Conservation (phyloP, 1,140 invertebrate species). For the Euwallacea similis region DNA sequence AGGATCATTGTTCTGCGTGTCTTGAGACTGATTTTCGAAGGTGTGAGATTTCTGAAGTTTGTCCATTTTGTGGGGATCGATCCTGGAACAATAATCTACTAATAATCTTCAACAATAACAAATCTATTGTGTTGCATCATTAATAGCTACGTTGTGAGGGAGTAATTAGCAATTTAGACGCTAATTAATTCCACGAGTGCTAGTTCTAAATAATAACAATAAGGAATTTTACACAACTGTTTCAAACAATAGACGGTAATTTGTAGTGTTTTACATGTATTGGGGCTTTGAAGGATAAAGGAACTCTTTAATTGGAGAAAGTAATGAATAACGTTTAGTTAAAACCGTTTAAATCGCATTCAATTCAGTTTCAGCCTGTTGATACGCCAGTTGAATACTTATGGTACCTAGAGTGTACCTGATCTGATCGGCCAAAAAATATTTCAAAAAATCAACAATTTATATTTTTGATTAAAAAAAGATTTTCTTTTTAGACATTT, state of each 20-base stretch:
- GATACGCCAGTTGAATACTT: constrained; percentile 4
- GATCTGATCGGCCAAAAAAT: too few species aligned
- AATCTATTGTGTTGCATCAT: too few species aligned
- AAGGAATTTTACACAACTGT: constrained; percentile 26
- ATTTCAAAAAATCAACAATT: too few species aligned
- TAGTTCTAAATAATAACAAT: constrained; percentile 10
- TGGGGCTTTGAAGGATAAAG: constrained; percentile 20
- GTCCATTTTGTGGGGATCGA: constrained; percentile 52
- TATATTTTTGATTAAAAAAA: too few species aligned
- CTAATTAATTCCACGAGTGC: constrained; percentile 28
- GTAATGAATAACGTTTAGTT: constrained; percentile 25
- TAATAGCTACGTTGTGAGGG: too few species aligned
- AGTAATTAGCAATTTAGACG: background rate
- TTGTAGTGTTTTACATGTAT: constrained; percentile 34
- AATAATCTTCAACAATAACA: too few species aligned
- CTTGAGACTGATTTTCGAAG: constrained; percentile 41
- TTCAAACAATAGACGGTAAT: constrained; percentile 26
- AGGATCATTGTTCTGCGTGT: constrained; percentile 38
- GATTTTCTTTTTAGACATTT: background rate
- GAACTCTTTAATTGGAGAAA: constrained; percentile 25
- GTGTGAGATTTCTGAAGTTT: constrained; percentile 43
- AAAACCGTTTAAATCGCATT: constrained; percentile 27
- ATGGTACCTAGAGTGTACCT: too few species aligned
- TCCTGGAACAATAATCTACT: constrained; percentile 41
- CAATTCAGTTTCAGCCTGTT: constrained; percentile 5